These are phyloP conservation scores for Bubalus kerabau DNA, from an alignment of 2,113 vertebrate species.

Conservation along the genomic window DNA sequence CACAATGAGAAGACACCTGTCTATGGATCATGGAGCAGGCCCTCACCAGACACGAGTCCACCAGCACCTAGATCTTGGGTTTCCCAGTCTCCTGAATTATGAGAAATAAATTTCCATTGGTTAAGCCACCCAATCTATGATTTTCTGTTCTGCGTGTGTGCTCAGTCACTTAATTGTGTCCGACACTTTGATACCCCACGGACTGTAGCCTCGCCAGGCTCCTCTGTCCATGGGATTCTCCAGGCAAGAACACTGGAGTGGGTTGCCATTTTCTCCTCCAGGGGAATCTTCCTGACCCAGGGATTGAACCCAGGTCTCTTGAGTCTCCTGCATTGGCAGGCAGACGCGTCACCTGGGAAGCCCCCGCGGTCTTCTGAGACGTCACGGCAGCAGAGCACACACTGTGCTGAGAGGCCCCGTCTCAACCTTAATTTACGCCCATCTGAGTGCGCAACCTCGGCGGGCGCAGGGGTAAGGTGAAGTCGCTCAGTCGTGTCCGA, in stretches of 20 bases:
- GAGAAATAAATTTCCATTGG: fast-evolving
- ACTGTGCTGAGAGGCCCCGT: neutral
- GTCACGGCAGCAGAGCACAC: neutral
- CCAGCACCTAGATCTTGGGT: neutral
- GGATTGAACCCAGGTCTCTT: fast-evolving
- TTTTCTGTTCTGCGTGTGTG: fast-evolving
- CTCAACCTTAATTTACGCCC: neutral
- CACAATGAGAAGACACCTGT: fast-evolving
- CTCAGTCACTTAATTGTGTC: neutral
- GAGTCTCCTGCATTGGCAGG: neutral
- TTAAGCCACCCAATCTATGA: fast-evolving
- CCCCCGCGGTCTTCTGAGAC: fast-evolving
- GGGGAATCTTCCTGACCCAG: neutral
- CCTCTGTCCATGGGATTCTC: neutral
- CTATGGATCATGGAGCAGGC: neutral
- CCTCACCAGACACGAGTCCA: fast-evolving
- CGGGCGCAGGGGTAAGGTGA: neutral
- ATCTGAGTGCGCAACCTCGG: fast-evolving
- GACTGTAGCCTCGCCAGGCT: neutral
- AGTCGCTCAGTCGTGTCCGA: too few relatives aligned
- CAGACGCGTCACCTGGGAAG: neutral
- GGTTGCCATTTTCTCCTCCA: neutral
- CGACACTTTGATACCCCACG: fast-evolving
- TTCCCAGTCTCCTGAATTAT: neutral
- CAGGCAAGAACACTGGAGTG: neutral